Base-by-base conservation (phyloP, 2,113 vertebrate genomes). In the Neomonachus schauinslandi region DNA sequence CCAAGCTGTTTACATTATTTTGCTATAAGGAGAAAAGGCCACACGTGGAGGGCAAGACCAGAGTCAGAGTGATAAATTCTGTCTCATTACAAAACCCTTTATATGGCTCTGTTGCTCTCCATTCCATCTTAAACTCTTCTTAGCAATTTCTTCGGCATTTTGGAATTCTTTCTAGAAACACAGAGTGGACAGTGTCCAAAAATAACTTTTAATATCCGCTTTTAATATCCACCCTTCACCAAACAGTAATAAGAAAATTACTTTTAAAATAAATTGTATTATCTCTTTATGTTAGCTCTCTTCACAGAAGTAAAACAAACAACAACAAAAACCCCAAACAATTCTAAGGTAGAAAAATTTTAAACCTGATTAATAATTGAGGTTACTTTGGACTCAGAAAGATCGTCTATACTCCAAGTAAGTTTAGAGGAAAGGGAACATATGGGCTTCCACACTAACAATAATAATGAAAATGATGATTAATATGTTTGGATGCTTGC, bases 351-450 rank as follows among this genome's bases (percentile, higher is more conserved):
- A 89, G 86, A 59, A 72, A 46, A 26, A 6, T 53, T 33, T 67
- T 39, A 80, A 59, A 19, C 36, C 49, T 21, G 28, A 67, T 36
- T 22, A 74, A 22, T 36, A 42, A n/a, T n/a, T 59, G 39, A 82
- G 36, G 39, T 76, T 55, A 4, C 53, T 91, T 71, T 97, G 82
- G 89, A 90, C 36, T 89, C 42, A 33, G 82, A 91, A 84, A 86
- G 53, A 87, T 13, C 28, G 33, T 53, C 0, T 77, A 57, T n/a
- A 31, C 7, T 88, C 36, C 14, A 36, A 53, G 82, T 28, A 65
- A 94, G 24, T 36, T 59, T 31, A 67, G 85, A 65, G 77, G 85
- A 67, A 92, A 42, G 36, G 42, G 71, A 69, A 74, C 21, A 10
- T 10, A 12, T 1, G 76, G 63, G 39, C 26, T 61, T 91, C 18